Conservation (phyloP, 2,888 invertebrate species). For the Harmothoe impar region DNA sequence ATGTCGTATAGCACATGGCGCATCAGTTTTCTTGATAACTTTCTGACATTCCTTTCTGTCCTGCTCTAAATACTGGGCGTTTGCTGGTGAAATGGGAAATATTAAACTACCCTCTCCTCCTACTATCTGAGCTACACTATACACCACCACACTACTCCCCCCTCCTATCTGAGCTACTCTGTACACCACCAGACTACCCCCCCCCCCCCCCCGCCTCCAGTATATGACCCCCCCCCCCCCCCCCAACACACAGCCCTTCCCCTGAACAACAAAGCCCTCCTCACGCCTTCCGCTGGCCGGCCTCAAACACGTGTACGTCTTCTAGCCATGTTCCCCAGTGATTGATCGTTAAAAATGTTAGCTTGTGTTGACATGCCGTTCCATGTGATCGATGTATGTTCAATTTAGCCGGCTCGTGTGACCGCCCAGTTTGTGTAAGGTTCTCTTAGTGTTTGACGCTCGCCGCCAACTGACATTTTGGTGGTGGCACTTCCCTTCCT, state of each 20-base stretch:
- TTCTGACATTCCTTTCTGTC: too few relatives aligned
- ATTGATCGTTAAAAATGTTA: slow-evolving; percentile 54
- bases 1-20: too few relatives aligned
- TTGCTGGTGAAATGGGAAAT: too few relatives aligned
- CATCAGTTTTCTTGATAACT: too few relatives aligned
- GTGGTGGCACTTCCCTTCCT: not conserved
- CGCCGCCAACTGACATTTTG: slow-evolving; percentile 31
- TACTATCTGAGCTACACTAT: too few relatives aligned
- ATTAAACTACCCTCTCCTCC: too few relatives aligned
- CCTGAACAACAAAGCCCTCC: not conserved
- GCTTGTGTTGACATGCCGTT: slow-evolving; percentile 47
- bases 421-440: not conserved
- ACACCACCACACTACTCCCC: not conserved
- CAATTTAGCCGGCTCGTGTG: slow-evolving; percentile 59
- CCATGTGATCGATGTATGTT: slow-evolving; percentile 59
- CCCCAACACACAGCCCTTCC: not conserved
- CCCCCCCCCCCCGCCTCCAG: not conserved
- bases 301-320: slow-evolving; percentile 3
- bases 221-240: not conserved
- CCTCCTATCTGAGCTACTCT: not conserved
- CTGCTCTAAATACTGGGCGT: too few relatives aligned
- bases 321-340: slow-evolving; percentile 15
- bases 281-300: not conserved
- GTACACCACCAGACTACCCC: not conserved
- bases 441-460: slow-evolving; percentile 43